These are phyloP conservation scores for Muntiacus reevesi DNA, from an alignment of 2,113 vertebrate species.

Conservation along the genomic window DNA sequence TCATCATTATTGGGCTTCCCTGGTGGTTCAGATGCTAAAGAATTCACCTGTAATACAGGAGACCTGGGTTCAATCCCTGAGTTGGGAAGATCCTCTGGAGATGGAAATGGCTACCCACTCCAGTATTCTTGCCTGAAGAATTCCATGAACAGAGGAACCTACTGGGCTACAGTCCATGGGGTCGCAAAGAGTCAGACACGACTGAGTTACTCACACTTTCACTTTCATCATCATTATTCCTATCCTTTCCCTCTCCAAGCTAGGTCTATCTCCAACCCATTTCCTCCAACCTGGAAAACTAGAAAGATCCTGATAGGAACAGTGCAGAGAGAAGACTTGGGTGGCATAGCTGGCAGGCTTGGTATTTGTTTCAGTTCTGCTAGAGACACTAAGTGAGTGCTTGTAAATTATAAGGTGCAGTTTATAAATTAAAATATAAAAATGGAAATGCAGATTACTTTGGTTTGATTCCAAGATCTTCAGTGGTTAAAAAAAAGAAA, in stretches of 20 bases:
- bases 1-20: neutral
- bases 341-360: slow-evolving; percentile 13
- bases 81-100: neutral
- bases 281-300: neutral
- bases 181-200: neutral
- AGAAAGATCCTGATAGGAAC: neutral
- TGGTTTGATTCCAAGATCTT: slow-evolving; percentile 68
- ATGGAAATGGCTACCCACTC: neutral
- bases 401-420: slow-evolving; percentile 65
- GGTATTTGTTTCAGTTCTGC: slow-evolving; percentile 55
- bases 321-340: neutral
- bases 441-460: slow-evolving; percentile 72
- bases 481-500: slow-evolving; percentile 36
- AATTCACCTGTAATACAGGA: neutral
- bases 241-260: neutral
- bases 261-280: neutral
- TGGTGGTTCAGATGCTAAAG: neutral
- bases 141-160: neutral
- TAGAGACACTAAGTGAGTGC: slow-evolving; percentile 53
- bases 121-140: neutral
- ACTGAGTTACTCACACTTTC: neutral
- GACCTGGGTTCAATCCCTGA: neutral
- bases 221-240: neutral
- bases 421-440: slow-evolving; percentile 73
- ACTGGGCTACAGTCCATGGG: neutral